Evolutionary conservation across 2,888 invertebrate species (phyloP), one percentile per base, ranked within the genome.

Genomic region (Antitype chi): DNA sequence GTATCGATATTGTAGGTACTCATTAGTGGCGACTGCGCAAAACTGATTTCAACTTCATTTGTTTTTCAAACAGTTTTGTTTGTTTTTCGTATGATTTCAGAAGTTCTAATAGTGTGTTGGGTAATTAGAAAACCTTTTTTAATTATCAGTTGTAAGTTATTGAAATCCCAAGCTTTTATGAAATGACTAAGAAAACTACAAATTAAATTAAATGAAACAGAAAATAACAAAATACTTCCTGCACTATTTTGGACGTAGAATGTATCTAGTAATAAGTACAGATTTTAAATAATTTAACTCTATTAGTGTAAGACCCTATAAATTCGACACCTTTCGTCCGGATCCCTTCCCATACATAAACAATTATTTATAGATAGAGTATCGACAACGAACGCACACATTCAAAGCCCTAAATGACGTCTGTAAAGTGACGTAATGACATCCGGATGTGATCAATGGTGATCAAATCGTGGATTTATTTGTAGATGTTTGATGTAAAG

Each of bases 381-480:
- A 13, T 23, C 28, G 28, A 64, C 15, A 62, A 57, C 15, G 1
- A 43, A 62, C 60, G 52, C 66, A 79, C 52, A 49, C 60, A 63
- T 15, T 2, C 23, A 9, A 7, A 15, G 1, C 15, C 13, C 1
- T 2, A 53, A 38, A 64, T 78, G 78, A 55, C 84, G 64, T 70
- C 32, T 53, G 32, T 67, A 13, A 55, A 9, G 32, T 83, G 78
- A 81, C 70, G 81, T 84, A 66, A 81, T 67, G 43, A 43, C 38
- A 81, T 73, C 85, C 81, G 81, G 85, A 80, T 80, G 70, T 70
- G 55, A 60, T 66, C 69, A 52, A n/a, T n/a, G 52, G 66, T 80
- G 85, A 80, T 80, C 80, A 38, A 80, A 84, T 67, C 57, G 49
- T 55, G 55, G n/a, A 70, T 77, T 77, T 77, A 70, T 77, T 70